Base-by-base conservation (phyloP, 1,140 invertebrate species). In the Teleogryllus occipitalis region DNA sequence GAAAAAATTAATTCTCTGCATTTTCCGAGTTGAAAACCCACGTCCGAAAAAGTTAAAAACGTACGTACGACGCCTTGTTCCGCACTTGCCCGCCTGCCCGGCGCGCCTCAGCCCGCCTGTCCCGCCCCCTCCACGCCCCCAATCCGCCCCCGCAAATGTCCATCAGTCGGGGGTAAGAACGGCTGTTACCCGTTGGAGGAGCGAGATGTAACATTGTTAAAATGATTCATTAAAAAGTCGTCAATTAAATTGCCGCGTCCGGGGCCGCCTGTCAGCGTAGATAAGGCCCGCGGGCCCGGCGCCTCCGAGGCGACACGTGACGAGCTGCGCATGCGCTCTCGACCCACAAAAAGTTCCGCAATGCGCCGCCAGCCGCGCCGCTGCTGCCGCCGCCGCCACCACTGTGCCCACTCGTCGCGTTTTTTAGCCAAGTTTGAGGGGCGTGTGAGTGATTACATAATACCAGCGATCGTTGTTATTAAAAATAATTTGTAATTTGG, bases 141-240 rank as follows among this genome's bases (percentile, higher is more conserved):
- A 65, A 14, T 7, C 54, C 27, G 27, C 27, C 54, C 54, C 54
- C 54, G 18, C 54, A 65, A 65, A 65, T 65, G 54, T 65, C 54
- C 54, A 65, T 65, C 54, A 65, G 54, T 18, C 54, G 18, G 54
- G 54, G 18, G 54, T 65, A 65, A 65, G 54, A 65, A 65, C 54
- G 54, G 54, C 54, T 65, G 54, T 65, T 65, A 65, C 54, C 54
- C 54, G 54, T 65, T 65, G 54, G 54, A 65, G 54, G 18, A 65
- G 54, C 54, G 54, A 65, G 54, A 65, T 65, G 54, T 65, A 65
- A 65, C 54, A 65, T 65, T 65, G 54, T 65, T 65, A 65, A 65
- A 65, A 65, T 65, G 54, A 65, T 65, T 65, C 54, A 65, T 65
- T 65, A 65, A 65, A 65, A 65, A 65, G 54, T 65, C 54, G 54